Evolutionary conservation across 2,888 invertebrate species (phyloP), one percentile per base, ranked within the genome.

Genomic region (Calephelis perditalis): DNA sequence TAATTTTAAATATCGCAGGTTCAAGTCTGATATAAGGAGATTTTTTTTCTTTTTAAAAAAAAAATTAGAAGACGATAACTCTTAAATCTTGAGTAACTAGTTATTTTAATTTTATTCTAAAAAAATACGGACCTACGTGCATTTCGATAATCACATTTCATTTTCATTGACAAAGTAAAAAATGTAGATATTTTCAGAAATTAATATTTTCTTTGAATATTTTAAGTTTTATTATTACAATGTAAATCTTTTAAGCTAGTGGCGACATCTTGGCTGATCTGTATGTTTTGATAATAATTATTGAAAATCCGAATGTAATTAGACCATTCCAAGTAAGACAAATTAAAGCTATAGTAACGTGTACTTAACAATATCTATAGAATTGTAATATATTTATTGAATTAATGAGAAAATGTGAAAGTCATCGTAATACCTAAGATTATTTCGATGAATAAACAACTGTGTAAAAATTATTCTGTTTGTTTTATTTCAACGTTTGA

Each of bases 321-420:
- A 54, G 35, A 49, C 37, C 44, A n/a, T 45, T 49, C 40, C 26
- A 35, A 37, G 11, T 47, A 56, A 61, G 63, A 45, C 60, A 57
- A 52, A 57, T 61, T 55, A 62, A 66, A 62, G 59, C 55, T 47
- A 44, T 63, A 65, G 58, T 57, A 63, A 64, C 63, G 58, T 67
- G 69, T 72, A 73, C 69, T 70, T 70, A 70, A 69, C 66, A 64
- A 66, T 67, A 70, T 69, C 64, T 71, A 82, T 83, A 82, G 77
- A 79, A 73, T 75, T 85, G 86, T 88, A 84, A 82, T 82, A 86
- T 87, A 86, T 86, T 84, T 84, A 84, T 81, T 80, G 75, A 73
- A 70, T 70, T 71, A 78, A 72, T 68, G 72, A 73, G 73, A 68
- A 70, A 73, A 71, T 72, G 74, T 68, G 68, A 67, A 64, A 70